Evolutionary conservation across 2,797 vertebrate species (phyloP).

Genomic region (Syndactyla subalaris): DNA sequence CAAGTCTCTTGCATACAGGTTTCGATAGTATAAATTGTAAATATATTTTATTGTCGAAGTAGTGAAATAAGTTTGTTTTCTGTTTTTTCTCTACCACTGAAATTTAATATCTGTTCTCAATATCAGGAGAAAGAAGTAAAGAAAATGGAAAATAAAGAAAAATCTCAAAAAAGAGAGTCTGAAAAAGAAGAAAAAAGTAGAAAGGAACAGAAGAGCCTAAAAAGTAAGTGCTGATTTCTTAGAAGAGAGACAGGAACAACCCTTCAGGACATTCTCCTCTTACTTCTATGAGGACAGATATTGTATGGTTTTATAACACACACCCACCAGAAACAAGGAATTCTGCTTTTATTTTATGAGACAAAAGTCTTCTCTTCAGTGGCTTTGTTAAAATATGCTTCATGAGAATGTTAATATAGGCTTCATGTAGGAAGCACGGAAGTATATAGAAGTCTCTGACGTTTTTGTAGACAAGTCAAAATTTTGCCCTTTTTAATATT

Average conservation of each 20-base stretch:
- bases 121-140: constrained; percentile 80
- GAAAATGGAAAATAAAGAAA: constrained; percentile 82
- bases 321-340: background rate
- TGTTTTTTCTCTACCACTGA: background rate
- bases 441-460: background rate
- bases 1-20: background rate
- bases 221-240: constrained; percentile 79
- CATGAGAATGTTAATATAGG: background rate
- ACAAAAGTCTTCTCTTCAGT: background rate
- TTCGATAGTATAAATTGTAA: background rate
- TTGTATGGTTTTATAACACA: background rate
- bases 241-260: background rate
- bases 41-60: background rate
- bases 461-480: background rate
- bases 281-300: background rate
- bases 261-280: background rate
- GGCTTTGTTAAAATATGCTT: background rate
- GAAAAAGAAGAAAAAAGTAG: constrained; percentile 86
- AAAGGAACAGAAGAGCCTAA: constrained; percentile 79
- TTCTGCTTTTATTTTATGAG: background rate
- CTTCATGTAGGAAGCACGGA: background rate
- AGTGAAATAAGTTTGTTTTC: background rate
- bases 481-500: background rate
- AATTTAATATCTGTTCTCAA: constrained; percentile 30
- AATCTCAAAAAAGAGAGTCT: constrained; percentile 81